Conservation (phyloP, 1,140 invertebrate species). For the Chironomus striatipennis region DNA sequence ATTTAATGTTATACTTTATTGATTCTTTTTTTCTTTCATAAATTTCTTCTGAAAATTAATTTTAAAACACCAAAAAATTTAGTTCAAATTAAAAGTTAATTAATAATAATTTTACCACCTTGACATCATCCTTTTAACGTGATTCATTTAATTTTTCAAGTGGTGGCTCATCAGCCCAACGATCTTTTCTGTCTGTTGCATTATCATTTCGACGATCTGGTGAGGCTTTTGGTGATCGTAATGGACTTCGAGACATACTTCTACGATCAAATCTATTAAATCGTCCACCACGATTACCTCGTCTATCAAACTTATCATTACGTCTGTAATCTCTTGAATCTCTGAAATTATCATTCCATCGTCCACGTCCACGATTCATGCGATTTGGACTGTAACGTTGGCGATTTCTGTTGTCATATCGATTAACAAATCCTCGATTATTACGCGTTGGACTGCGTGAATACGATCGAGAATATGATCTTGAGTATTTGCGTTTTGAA, state of each 20-base stretch:
- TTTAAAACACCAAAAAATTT: too few species aligned
- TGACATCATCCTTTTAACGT: neutral
- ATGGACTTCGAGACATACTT: neutral
- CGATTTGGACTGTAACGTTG: neutral
- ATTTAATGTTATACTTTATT: neutral
- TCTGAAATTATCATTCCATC: constrained; percentile 19
- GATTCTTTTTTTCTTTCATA: neutral
- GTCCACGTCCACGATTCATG: neutral
- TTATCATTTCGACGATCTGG: neutral
- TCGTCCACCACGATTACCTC: neutral
- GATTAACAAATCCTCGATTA: neutral
- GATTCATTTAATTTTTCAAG: neutral
- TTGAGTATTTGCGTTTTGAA: neutral
- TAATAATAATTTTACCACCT: neutral
- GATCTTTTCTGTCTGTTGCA: neutral
- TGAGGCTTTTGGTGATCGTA: neutral
- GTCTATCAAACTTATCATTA: neutral
- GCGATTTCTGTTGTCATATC: neutral
- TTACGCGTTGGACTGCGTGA: constrained; percentile 26
- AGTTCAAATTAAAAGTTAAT: too few species aligned
- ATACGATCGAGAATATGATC: neutral
- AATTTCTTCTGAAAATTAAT: neutral
- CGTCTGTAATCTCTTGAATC: constrained; percentile 4
- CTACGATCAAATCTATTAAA: neutral
- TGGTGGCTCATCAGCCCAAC: neutral